Conservation (phyloP, 2,797 vertebrate species). For the Aeoliscus strigatus region DNA sequence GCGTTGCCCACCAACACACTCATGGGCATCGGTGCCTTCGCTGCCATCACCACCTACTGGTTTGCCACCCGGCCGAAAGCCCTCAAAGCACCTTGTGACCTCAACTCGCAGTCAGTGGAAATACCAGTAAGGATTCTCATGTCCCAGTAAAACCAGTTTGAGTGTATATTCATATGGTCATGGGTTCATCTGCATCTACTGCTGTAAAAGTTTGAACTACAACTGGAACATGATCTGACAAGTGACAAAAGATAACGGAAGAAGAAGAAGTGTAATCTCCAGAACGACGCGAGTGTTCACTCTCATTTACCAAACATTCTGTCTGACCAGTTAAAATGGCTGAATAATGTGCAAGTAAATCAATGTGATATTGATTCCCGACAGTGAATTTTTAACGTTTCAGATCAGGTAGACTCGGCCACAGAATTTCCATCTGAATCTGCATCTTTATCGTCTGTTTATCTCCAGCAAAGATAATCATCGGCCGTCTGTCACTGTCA, state of each 20-base stretch:
- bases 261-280: background rate
- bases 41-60: conserved; percentile 94
- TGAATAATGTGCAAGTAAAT: background rate
- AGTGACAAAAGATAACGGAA: conserved; percentile 4
- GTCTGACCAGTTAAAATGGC: background rate
- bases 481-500: too few relatives aligned
- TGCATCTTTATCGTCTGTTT: too few relatives aligned
- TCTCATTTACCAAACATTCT: conserved; percentile 6
- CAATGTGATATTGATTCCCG: background rate
- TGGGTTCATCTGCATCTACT: too few relatives aligned
- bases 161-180: background rate
- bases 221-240: background rate
- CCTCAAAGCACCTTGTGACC: conserved; percentile 86
- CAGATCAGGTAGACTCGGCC: too few relatives aligned
- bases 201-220: too few relatives aligned
- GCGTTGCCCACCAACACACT: conserved; percentile 86
- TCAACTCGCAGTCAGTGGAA: conserved; percentile 87
- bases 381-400: too few relatives aligned
- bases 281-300: too few relatives aligned
- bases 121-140: conserved; percentile 72
- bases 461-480: too few relatives aligned
- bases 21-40: conserved; percentile 91
- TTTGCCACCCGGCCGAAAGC: conserved; percentile 87
- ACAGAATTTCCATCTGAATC: too few relatives aligned
- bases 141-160: background rate